Conservation (phyloP, 2,113 vertebrate genomes). For the Sceloporus tristichus region DNA sequence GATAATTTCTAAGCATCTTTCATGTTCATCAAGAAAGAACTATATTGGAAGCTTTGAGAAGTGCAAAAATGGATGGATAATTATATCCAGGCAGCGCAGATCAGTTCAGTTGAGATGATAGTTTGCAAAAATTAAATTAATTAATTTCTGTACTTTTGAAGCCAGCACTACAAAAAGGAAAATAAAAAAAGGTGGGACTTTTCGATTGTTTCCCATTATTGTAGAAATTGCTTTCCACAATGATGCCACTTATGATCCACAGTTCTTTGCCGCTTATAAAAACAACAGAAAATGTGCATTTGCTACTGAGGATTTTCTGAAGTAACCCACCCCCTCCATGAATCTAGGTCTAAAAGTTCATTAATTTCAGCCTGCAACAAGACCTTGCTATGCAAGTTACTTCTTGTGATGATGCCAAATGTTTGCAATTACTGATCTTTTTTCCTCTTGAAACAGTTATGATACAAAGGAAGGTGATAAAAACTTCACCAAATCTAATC, state of each 20-base stretch:
- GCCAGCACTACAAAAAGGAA: background rate
- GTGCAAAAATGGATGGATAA: background rate
- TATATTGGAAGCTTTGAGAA: background rate
- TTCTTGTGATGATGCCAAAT: background rate
- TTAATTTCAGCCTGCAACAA: background rate
- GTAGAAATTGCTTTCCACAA: background rate
- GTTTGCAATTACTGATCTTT: background rate
- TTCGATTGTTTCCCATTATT: background rate
- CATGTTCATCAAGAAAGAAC: background rate
- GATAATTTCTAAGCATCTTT: background rate
- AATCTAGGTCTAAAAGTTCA: background rate
- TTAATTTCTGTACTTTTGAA: background rate
- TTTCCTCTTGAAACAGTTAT: background rate
- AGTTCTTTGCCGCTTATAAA: background rate
- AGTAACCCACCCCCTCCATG: no score
- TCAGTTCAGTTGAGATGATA: background rate
- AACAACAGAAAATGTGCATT: background rate
- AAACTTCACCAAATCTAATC: constrained; percentile 21
- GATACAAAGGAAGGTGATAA: constrained; percentile 1
- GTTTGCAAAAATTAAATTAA: background rate
- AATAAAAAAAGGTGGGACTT: background rate
- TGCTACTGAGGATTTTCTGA: background rate
- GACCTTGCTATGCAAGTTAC: background rate
- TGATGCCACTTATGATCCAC: background rate
- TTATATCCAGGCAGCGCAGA: background rate